Base-by-base conservation (phyloP, 2,113 vertebrate species). In the Anguilla rostrata region DNA sequence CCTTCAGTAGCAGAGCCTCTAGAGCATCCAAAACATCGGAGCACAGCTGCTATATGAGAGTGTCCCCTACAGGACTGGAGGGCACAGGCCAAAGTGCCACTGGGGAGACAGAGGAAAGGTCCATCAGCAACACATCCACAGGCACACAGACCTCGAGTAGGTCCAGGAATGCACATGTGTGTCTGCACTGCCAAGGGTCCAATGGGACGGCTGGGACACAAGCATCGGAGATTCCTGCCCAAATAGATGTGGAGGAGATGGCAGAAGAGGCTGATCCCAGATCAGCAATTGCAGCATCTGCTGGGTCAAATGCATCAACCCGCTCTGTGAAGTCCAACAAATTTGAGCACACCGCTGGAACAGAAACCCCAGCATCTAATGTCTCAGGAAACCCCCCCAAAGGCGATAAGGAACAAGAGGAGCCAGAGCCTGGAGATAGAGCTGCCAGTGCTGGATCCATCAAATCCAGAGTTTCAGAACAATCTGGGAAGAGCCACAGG, bases 111-210 rank as follows among this genome's bases (percentile, higher is more conserved):
- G 88, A 87, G 12, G 40, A 83, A n/a, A 63, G 84, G 86, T 82
- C 83, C 87, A 43, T 26, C 40, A 82, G 49, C 46, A 39, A 34
- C 0, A 43, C 80, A 12, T 80, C 53, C 29, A 63, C 40, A 39
- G 22, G 41, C 49, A n/a, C 83, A 39, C 34, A 43, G 14, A 43
- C 5, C 81, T 91, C 91, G 49, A 89, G 29, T 39, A 83, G 57
- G 79, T 89, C 89, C 75, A 60, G 9, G 22, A 78, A 86, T 40
- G 89, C 92, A 20, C 90, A 89, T 53, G n/a, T 90, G 26, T 95
- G 94, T 87, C 39, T 85, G 2, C 83, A 92, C 5, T 95, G 94
- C 86, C 90, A 92, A 0, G 93, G 92, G 16, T 92, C 89, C 89
- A 91, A 94, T 89, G 49, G 5, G 57, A 71, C 5, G 9, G 5